phyloP scores from a whole-genome alignment of 1,140 invertebrate species.

The Drosophila albomicans region DNA sequence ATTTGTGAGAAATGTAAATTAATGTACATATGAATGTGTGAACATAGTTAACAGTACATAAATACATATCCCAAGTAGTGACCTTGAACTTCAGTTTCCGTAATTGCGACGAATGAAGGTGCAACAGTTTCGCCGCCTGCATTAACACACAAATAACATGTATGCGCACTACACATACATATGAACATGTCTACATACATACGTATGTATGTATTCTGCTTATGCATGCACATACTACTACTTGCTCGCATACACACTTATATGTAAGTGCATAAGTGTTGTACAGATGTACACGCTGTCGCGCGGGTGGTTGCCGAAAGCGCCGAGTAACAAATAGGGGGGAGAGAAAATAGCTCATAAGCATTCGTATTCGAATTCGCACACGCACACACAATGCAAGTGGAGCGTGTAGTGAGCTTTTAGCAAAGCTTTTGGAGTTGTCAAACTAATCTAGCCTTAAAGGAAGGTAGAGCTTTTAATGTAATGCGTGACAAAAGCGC shows the following conservation, averaged over 20 bases:
- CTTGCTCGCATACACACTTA: background rate
- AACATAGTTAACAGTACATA: constrained; percentile 14
- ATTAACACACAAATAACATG: constrained; percentile 14
- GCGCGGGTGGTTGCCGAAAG: background rate
- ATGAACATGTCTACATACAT: background rate
- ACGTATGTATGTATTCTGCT: background rate
- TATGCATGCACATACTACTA: background rate
- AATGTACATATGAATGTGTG: background rate
- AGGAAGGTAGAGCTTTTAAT: background rate
- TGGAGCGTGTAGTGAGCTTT: constrained; percentile 7
- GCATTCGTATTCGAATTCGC: background rate
- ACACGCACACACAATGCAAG: background rate
- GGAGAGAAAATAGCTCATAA: background rate
- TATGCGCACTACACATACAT: constrained; percentile 6
- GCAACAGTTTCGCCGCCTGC: constrained; percentile 37
- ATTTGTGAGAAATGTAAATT: constrained; percentile 20
- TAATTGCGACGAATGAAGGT: constrained; percentile 41
- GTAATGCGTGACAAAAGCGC: background rate
- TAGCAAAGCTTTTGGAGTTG: constrained; percentile 19
- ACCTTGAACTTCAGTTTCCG: constrained; percentile 71
- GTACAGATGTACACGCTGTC: background rate
- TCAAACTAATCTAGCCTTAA: background rate
- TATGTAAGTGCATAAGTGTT: background rate
- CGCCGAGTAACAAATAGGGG: background rate
- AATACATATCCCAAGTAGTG: constrained; percentile 49